These are phyloP conservation scores for Micoletzkya japonica DNA, from an alignment of 2,888 invertebrate genomes.

Conservation along the genomic window DNA sequence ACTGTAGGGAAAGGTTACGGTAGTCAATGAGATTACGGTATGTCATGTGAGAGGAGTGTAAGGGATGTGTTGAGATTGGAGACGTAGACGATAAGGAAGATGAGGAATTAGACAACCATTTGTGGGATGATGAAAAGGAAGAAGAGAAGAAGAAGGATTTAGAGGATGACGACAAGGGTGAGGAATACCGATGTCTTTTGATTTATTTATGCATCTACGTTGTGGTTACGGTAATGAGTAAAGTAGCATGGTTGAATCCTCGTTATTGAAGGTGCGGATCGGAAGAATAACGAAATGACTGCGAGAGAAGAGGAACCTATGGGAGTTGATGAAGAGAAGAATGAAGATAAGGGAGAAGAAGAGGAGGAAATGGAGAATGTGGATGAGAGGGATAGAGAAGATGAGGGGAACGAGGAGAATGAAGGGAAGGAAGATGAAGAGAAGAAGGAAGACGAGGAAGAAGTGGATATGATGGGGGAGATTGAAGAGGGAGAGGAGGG, in stretches of 20 bases:
- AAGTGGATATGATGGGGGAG: constrained; percentile 43
- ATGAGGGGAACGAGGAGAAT: constrained; percentile 34
- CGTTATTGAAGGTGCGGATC: neutral
- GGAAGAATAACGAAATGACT: neutral
- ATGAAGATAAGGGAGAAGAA: constrained; percentile 67
- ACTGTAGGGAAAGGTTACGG: constrained; percentile 10
- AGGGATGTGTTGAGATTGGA: constrained; percentile 29
- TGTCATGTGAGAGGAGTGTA: neutral
- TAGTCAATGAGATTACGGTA: constrained; percentile 35
- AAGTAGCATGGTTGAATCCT: too few relatives aligned
- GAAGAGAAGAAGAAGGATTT: constrained; percentile 65
- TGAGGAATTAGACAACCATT: constrained; percentile 87
- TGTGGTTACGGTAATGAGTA: too few relatives aligned
- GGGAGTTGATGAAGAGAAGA: constrained; percentile 46
- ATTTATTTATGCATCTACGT: too few relatives aligned
- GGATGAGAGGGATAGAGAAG: constrained; percentile 38
- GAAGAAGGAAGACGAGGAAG: constrained; percentile 70
- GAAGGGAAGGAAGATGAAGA: constrained; percentile 32
- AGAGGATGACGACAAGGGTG: constrained; percentile 67
- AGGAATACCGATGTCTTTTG: neutral
- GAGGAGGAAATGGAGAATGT: constrained; percentile 82
- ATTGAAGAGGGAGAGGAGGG: constrained; percentile 61
- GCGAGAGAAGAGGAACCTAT: neutral
- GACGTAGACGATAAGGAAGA: constrained; percentile 72
- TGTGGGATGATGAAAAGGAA: constrained; percentile 85